These are phyloP conservation scores for Aricia agestis DNA, from an alignment of 1,140 invertebrate species.

Conservation along the genomic window DNA sequence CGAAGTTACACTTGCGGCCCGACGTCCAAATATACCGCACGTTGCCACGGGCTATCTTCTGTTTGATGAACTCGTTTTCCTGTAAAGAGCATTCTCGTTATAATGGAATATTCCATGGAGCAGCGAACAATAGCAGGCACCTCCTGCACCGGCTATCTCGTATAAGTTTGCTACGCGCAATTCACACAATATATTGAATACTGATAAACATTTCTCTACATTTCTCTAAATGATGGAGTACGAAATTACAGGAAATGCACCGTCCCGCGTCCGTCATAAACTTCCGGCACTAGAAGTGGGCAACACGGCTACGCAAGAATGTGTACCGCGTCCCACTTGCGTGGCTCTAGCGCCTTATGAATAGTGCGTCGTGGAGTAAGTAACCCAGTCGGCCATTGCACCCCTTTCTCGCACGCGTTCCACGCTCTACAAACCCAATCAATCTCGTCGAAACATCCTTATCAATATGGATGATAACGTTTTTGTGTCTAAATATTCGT, in stretches of 20 bases:
- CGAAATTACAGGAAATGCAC: conserved; percentile 44
- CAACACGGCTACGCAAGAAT: conserved; percentile 59
- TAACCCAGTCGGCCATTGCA: conserved; percentile 65
- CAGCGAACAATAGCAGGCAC: no score
- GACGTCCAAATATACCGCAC: conserved; percentile 92
- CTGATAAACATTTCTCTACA: no score
- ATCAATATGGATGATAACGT: conserved; percentile 44
- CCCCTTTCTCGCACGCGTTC: conserved; percentile 67
- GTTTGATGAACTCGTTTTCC: conserved; percentile 94
- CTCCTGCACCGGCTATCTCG: no score
- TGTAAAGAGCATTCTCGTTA: conserved; percentile 38
- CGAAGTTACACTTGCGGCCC: conserved; percentile 94
- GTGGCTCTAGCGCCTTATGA: conserved; percentile 36
- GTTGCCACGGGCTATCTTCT: conserved; percentile 85
- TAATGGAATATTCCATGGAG: no score
- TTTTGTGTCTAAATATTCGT: neutral
- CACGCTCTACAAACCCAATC: conserved; percentile 69
- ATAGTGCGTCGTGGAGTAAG: conserved; percentile 37
- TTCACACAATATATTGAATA: no score
- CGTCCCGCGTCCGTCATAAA: conserved; percentile 38
- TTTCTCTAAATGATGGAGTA: conserved; percentile 25
- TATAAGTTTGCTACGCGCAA: no score
- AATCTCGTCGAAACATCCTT: conserved; percentile 43
- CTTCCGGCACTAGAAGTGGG: conserved; percentile 58
- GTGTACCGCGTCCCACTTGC: conserved; percentile 59